Evolutionary conservation across 1,140 invertebrate genomes (phyloP), one percentile per base, ranked within the genome.

Genomic region (Pachyrhynchus sulphureomaculatus): DNA sequence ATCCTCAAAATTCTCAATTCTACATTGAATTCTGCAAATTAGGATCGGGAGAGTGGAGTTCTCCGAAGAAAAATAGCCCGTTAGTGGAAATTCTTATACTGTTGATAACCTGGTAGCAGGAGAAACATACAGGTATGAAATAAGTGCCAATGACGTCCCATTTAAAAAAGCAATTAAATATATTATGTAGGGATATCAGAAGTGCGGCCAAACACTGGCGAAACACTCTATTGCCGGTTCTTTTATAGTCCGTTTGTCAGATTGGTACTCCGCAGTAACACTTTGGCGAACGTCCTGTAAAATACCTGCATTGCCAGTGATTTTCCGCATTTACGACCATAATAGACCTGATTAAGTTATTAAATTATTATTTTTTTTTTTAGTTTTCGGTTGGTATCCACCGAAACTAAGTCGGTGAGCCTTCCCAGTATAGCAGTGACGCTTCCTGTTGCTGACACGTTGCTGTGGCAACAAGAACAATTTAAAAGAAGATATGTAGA

Each of bases 101-200:
- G 60, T 80, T 2, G 75, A 76, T 33, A 62, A 73, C 69, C 65
- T 76, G 52, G 72, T 68, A 67, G 76, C 81, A 52, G 80, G 88
- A 58, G 78, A 86, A 69, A 84, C 86, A 2, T 91, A 90, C 68
- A 87, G 54, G 54, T 56, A 36, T n/a, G n/a, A n/a, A n/a, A n/a
- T n/a, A n/a, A 26, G 42, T 26, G n/a, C n/a, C n/a, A n/a, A n/a
- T n/a, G n/a, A n/a, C n/a, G n/a, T n/a, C n/a, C n/a, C n/a, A n/a
- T n/a, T n/a, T n/a, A n/a, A n/a, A n/a, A n/a, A n/a, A n/a, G n/a
- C n/a, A n/a, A n/a, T n/a, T n/a, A n/a, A n/a, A n/a, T n/a, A n/a
- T n/a, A n/a, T n/a, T n/a, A n/a, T n/a, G n/a, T n/a, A n/a, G n/a
- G n/a, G n/a, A n/a, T n/a, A n/a, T n/a, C n/a, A n/a, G n/a, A n/a